A percentile compares a stretch with the other conserved stretches of the same genome.
phyloP scores from a whole-genome alignment of 2,797 vertebrate species.

The Aselliscus stoliczkanus region DNA sequence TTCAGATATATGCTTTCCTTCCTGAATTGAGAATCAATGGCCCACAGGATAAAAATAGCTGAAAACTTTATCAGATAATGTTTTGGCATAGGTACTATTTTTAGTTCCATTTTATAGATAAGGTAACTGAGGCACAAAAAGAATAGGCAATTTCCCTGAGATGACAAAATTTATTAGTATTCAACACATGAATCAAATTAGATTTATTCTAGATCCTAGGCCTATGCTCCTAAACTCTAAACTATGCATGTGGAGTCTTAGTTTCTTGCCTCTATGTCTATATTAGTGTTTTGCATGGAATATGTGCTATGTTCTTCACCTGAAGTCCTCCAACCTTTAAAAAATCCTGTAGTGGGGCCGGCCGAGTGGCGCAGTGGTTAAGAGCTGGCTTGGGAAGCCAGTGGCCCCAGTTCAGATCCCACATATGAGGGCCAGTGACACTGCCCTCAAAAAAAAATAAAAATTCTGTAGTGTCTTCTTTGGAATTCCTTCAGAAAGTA shows the following conservation, averaged over 20 bases:
- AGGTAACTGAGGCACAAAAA: neutral
- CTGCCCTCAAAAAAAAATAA: no score
- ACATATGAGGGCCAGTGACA: no score
- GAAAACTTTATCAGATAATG: neutral
- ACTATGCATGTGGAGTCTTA: neutral
- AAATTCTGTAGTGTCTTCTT: neutral
- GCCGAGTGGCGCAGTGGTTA: no score
- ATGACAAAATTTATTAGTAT: neutral
- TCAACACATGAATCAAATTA: neutral
- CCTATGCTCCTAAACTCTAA: neutral
- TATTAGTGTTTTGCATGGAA: neutral
- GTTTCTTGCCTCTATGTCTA: neutral
- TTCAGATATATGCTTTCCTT: neutral
- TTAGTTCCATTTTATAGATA: neutral
- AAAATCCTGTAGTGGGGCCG: neutral
- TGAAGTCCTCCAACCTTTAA: neutral
- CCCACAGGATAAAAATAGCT: neutral
- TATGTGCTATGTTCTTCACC: neutral
- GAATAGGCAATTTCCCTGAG: neutral
- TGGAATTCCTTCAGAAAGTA: neutral
- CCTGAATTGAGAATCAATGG: neutral
- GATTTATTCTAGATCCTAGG: neutral
- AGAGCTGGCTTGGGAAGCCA: no score
- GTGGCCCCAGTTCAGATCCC: no score
- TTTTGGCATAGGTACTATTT: neutral